Percentiles rank a stretch among this genome's conserved stretches.
Conservation (phyloP, 2,888 invertebrate species). For the Rhagophthalmus giganteus region DNA sequence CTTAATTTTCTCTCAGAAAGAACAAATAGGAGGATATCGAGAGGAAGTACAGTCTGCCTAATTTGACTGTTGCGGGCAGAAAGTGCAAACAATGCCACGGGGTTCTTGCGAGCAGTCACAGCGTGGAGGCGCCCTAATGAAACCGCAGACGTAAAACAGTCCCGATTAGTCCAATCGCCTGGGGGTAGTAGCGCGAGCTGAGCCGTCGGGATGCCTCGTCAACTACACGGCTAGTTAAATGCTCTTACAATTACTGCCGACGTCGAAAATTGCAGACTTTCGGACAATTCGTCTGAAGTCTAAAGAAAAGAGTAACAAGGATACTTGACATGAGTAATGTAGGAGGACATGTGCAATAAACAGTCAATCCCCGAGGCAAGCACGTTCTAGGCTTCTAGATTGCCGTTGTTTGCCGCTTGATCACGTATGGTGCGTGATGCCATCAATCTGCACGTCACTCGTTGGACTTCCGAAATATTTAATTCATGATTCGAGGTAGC, state of each 20-base stretch:
- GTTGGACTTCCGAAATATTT: constrained; percentile 34
- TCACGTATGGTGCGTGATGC: constrained; percentile 47
- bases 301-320: constrained; percentile 27
- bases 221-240: constrained; percentile 20
- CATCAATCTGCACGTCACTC: constrained; percentile 44
- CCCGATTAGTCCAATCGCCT: constrained; percentile 42
- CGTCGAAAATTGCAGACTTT: too few relatives aligned
- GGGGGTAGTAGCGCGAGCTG: constrained; percentile 25
- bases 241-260: constrained; percentile 9
- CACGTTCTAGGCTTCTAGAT: constrained; percentile 46
- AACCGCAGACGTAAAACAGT: constrained; percentile 41
- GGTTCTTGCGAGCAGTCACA: constrained; percentile 18
- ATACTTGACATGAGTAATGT: constrained; percentile 31
- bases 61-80: constrained; percentile 29
- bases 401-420: constrained; percentile 47
- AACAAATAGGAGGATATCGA: constrained; percentile 21
- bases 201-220: constrained; percentile 22
- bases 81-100: constrained; percentile 35
- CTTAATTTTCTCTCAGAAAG: constrained; percentile 21
- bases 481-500: too few relatives aligned
- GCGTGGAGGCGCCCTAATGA: constrained; percentile 35
- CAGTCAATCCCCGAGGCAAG: constrained; percentile 42
- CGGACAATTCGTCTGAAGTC: too few relatives aligned
- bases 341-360: constrained; percentile 35
- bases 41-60: constrained; percentile 21